Percentiles rank a stretch among this genome's conserved stretches.
Conservation (phyloP, 2,888 invertebrate genomes). For the Xylota sylvarum region DNA sequence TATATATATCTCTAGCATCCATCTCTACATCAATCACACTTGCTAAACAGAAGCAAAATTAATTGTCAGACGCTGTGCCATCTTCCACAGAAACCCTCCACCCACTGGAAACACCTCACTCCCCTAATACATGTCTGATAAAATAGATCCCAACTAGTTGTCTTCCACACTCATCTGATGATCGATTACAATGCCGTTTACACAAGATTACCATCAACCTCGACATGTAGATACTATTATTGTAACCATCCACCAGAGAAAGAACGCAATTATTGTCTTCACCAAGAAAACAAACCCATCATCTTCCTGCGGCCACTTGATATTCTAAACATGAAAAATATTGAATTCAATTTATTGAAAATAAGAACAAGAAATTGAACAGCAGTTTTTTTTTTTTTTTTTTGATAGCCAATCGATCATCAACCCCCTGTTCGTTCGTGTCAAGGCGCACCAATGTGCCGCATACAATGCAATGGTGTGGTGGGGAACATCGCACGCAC, state of each 20-base stretch:
- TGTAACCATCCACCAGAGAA: conserved; percentile 40
- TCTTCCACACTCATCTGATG: conserved; percentile 37
- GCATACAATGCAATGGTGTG: conserved; percentile 1
- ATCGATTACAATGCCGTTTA: conserved; percentile 70
- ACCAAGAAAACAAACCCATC: conserved; percentile 12
- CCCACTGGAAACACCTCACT: conserved; percentile 3
- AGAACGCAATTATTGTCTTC: conserved; percentile 48
- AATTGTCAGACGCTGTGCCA: conserved; percentile 31
- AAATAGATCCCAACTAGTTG: conserved; percentile 25
- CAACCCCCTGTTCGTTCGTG: conserved; percentile 69
- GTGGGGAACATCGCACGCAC: conserved; percentile 16
- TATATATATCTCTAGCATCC: background rate
- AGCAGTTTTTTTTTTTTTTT: conserved; percentile 32
- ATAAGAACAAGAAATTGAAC: conserved; percentile 46
- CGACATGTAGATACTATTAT: conserved; percentile 46
- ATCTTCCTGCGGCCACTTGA: conserved; percentile 56
- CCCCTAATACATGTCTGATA: background rate
- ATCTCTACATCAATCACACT: conserved; percentile 22
- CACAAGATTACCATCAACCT: conserved; percentile 60
- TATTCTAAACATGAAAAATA: conserved; percentile 72
- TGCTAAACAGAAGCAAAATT: conserved; percentile 38
- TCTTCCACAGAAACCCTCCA: conserved; percentile 22
- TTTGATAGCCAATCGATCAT: conserved; percentile 71
- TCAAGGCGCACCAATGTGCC: conserved; percentile 63
- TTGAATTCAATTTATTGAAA: conserved; percentile 68